phyloP scores from a whole-genome alignment of 2,113 vertebrate species.

The Amphiprion ocellaris region DNA sequence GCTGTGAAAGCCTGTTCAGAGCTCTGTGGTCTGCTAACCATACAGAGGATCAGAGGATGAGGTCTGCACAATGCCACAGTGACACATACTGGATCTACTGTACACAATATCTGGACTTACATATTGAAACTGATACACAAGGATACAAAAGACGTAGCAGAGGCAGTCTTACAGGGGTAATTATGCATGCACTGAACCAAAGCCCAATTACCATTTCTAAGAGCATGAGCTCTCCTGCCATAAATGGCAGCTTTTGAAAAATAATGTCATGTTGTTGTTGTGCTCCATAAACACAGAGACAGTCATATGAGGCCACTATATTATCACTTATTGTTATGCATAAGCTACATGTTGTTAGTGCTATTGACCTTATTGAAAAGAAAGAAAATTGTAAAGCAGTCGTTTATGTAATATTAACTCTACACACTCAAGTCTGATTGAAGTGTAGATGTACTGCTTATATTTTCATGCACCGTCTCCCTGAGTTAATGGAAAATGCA shows the following conservation, averaged over 20 bases:
- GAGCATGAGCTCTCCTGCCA: conserved; percentile 5
- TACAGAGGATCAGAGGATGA: conserved; percentile 51
- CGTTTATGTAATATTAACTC: background rate
- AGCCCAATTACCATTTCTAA: conserved; percentile 43
- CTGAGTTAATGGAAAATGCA: background rate
- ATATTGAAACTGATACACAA: conserved; percentile 38
- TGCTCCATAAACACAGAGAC: conserved; percentile 21
- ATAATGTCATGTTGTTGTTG: conserved; percentile 18
- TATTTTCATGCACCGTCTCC: background rate
- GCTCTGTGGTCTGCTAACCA: conserved; percentile 45
- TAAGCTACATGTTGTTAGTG: background rate
- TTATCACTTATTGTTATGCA: conserved; percentile 18
- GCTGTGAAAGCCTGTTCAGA: conserved; percentile 47
- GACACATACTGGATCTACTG: conserved; percentile 53
- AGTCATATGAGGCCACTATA: background rate
- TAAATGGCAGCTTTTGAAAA: conserved; percentile 37
- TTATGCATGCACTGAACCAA: conserved; percentile 43
- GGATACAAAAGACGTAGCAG: conserved; percentile 42
- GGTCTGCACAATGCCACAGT: conserved; percentile 43
- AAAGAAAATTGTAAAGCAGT: conserved; percentile 1
- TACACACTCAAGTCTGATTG: background rate
- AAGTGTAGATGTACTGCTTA: background rate
- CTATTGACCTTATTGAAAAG: background rate
- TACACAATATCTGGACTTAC: conserved; percentile 50
- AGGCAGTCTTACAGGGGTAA: conserved; percentile 40